A percentile compares a stretch with the other conserved stretches of the same genome.
Conservation (phyloP, 2,797 vertebrate genomes). For the Pagetopsis macropterus region DNA sequence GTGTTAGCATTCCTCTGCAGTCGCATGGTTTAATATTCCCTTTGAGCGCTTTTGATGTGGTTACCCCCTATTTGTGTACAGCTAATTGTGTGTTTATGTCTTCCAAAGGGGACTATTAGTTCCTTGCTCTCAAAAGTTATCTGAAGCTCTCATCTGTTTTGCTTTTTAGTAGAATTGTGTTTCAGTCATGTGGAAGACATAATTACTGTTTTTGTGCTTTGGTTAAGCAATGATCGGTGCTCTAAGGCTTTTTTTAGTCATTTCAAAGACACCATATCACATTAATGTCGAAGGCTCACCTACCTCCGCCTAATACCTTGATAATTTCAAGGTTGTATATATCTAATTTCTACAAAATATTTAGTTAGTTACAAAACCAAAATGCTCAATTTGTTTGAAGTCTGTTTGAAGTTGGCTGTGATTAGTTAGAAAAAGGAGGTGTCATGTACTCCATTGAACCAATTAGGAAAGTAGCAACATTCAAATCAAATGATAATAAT, state of each 20-base stretch:
- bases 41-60: conserved; percentile 67
- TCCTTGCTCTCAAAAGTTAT: conserved; percentile 44
- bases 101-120: conserved; percentile 66
- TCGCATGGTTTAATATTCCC: conserved; percentile 31
- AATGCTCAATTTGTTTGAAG: no score
- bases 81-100: conserved; percentile 51
- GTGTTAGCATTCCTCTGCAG: conserved; percentile 53
- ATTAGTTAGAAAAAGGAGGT: neutral
- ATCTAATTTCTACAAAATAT: conserved; percentile 30
- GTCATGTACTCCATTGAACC: neutral
- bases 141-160: conserved; percentile 62
- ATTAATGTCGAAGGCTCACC: conserved; percentile 16
- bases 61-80: conserved; percentile 57
- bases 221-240: conserved; percentile 10
- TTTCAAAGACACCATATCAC: conserved; percentile 30
- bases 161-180: conserved; percentile 32
- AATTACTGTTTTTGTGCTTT: conserved; percentile 48
- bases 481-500: neutral
- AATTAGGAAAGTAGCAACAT: neutral
- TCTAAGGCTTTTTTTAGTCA: conserved; percentile 10
- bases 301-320: conserved; percentile 2
- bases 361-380: no score
- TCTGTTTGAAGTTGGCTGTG: neutral
- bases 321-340: neutral
- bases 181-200: conserved; percentile 37